Evolutionary conservation across 2,888 invertebrate genomes (phyloP), one percentile per base, ranked within the genome.

Genomic region (Lutraria lutraria): DNA sequence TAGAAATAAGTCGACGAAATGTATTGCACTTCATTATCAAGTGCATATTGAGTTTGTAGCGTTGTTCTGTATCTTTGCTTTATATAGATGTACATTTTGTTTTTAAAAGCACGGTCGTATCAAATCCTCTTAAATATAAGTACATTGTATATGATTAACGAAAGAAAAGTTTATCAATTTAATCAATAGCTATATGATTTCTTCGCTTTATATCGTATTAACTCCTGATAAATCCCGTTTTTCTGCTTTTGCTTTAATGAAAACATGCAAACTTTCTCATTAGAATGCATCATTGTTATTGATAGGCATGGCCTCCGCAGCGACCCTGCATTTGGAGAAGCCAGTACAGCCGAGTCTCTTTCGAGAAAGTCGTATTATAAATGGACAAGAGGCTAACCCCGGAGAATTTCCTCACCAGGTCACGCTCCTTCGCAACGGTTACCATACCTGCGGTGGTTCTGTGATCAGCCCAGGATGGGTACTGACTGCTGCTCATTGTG

Each of bases 401-500:
- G 88, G 88, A 25, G 85, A 88, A 53, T 90, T 88, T 72, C 88
- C 90, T 29, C 88, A 90, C 60, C 90, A 90, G 79, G 79, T 88
- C 12, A 53, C 90, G 0, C 81, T 90, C 0, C 83, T 88, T 0
- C 54, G 34, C 19, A 83, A 86, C 56, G 85, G 86, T 0, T 88
- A 86, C 34, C 90, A 90, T 60, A 83, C 80, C 25, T 90, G 90
- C 31, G 90, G 90, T 10, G 90, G 88, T 0, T 86, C 88, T 56
- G 72, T 90, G 13, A 90, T 90, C n/a, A 83, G 63, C 12, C 13
- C 80, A 13, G 52, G 81, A 25, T 90, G 88, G 88, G 86, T 81
- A n/a, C 25, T 90, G 12, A 90, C 90, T 0, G 90, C 90, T 13
- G 63, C 88, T n/a, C 90, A 90, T 52, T 90, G 90, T 60, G 88